Conservation (phyloP, 2,888 invertebrate species). For the Drosophila peninsularis region DNA sequence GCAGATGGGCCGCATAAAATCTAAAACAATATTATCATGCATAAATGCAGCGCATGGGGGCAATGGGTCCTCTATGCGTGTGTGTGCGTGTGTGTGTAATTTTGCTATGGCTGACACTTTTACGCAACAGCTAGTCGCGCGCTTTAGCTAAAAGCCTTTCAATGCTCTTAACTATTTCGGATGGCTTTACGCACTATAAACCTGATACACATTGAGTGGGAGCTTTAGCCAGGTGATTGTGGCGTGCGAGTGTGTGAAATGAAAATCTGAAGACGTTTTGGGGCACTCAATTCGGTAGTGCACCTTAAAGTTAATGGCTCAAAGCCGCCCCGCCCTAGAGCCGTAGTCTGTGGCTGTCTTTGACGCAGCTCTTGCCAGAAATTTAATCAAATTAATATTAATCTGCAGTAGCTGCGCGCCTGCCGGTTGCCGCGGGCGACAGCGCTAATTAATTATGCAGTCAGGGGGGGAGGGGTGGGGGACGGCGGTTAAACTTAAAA, state of each 20-base stretch:
- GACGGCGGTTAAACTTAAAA: slow-evolving; percentile 13
- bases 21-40: slow-evolving; percentile 38
- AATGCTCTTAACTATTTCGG: slow-evolving; percentile 74
- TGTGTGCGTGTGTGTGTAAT: not conserved
- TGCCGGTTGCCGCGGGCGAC: slow-evolving; percentile 28
- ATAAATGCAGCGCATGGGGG: slow-evolving; percentile 5
- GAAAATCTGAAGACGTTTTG: slow-evolving; percentile 43
- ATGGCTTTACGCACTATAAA: slow-evolving; percentile 73
- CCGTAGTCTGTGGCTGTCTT: slow-evolving; percentile 18
- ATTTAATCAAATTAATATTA: slow-evolving; percentile 61
- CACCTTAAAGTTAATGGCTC: slow-evolving; percentile 68
- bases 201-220: slow-evolving; percentile 20
- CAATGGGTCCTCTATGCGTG: not conserved
- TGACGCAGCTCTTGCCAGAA: not conserved
- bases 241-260: slow-evolving; percentile 14
- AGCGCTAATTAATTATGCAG: slow-evolving; percentile 64
- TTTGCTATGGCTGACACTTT: slow-evolving; percentile 30
- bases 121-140: slow-evolving; percentile 41
- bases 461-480: slow-evolving; percentile 19
- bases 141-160: slow-evolving; percentile 75
- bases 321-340: slow-evolving; percentile 46
- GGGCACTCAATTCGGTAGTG: slow-evolving; percentile 51
- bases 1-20: slow-evolving; percentile 35
- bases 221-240: slow-evolving; percentile 6
- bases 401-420: slow-evolving; percentile 31